Evolutionary conservation across 2,113 vertebrate genomes (phyloP).

Genomic region (Colinus virginianus): DNA sequence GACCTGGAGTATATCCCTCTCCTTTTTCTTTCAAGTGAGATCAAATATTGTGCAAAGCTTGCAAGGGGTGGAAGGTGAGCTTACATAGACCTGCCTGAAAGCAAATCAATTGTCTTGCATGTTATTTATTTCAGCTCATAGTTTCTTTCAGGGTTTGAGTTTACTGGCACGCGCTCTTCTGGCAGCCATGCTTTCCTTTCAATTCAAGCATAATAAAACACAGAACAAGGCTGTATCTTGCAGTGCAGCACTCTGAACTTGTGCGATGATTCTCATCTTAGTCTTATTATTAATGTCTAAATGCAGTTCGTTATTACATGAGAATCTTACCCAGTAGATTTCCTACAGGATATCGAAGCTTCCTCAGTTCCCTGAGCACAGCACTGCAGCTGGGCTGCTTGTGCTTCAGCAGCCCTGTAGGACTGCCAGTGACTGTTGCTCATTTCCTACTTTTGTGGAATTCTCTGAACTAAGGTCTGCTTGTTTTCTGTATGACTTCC

Average conservation of each 20-base stretch:
- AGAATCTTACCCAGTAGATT: not conserved
- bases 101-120: not conserved
- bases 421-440: not conserved
- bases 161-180: not conserved
- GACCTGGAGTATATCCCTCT: not conserved
- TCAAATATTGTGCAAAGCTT: not conserved
- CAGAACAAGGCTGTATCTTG: not conserved
- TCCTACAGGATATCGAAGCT: not conserved
- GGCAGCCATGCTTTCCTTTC: not conserved
- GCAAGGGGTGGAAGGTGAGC: not conserved
- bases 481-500: not conserved
- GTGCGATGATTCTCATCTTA: not conserved
- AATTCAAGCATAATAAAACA: not conserved
- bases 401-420: not conserved
- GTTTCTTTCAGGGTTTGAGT: not conserved
- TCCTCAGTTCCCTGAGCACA: not conserved
- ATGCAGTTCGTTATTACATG: not conserved
- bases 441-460: not conserved
- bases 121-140: not conserved
- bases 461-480: not conserved
- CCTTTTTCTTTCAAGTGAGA: not conserved
- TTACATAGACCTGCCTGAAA: not conserved
- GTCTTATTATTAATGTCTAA: not conserved
- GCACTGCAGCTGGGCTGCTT: not conserved
- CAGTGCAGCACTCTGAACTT: not conserved